Base-by-base conservation (phyloP, 2,113 vertebrate species). In the Procavia capensis region DNA sequence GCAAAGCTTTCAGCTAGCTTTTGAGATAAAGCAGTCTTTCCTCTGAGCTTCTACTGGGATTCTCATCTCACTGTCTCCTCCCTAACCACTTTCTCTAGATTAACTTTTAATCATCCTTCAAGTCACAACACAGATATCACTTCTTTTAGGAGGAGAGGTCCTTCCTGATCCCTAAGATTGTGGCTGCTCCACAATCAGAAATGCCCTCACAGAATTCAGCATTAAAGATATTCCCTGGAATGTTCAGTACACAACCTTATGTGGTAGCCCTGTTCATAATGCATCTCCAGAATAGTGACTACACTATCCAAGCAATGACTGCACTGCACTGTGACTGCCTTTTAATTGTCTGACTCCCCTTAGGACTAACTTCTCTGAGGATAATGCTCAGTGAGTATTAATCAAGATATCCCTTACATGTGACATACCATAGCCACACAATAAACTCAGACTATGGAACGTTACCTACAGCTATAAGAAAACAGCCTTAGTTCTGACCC, bases 11-110 rank as follows among this genome's bases (percentile, higher is more conserved):
- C 59, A 72, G 13, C 6, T 76, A 81, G 19, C 20, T 29, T 82
- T 82, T 61, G 16, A 81, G 90, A 91, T 64, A 84, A 89, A 79
- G 72, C 74, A 68, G 6, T 92, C 39, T 92, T 92, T 92, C 34
- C 70, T 76, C 29, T 90, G 70, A 92, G 39, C 16, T 45, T 91
- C 43, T 78, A 31, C 72, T 93, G n/a, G 29, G 88, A 96, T 9
- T 87, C 79, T 93, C 72, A 87, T 94, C 24, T 43, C 43, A 63
- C 34, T 57, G 41, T 81, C 39, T 34, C 10, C 31, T 91, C 34
- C 63, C 5, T 89, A 93, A 79, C 25, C 45, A 68, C 75, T 66
- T 88, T 79, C 59, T 88, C 25, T 7, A 31, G 11, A 31, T 70
- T 89, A 74, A 93, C 36, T 76, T 50, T 83, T 85, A 91, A 90